These are phyloP conservation scores for Agrilus mali DNA, from an alignment of 2,888 invertebrate species.

Conservation along the genomic window DNA sequence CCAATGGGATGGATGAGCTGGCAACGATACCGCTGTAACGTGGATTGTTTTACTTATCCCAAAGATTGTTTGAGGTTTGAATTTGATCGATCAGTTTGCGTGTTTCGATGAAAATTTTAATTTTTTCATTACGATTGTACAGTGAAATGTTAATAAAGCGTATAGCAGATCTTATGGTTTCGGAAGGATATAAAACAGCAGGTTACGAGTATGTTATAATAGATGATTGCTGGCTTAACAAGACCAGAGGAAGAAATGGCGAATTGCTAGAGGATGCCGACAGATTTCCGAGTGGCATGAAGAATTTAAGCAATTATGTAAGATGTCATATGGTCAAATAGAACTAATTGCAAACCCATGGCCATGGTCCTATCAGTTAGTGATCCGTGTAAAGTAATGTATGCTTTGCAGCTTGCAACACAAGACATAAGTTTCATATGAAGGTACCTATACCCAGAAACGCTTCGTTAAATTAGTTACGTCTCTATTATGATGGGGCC, in stretches of 20 bases:
- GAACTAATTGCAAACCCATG: too few species aligned
- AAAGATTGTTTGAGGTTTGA: constrained; percentile 48
- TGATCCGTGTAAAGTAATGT: too few species aligned
- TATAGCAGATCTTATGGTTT: background rate
- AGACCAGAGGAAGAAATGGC: background rate
- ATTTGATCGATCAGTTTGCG: background rate
- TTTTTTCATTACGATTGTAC: too few species aligned
- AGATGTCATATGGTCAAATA: too few species aligned
- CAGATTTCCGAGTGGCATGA: background rate
- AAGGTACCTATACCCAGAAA: too few species aligned
- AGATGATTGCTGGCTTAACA: background rate
- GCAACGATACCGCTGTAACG: constrained; percentile 53
- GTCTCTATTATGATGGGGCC: too few species aligned
- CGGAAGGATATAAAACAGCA: background rate
- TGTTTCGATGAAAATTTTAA: too few species aligned
- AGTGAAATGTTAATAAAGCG: background rate
- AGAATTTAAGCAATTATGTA: background rate
- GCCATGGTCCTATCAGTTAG: too few species aligned
- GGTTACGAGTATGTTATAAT: background rate
- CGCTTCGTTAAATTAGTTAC: too few species aligned
- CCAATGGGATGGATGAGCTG: constrained; percentile 66
- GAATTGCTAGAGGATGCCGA: background rate
- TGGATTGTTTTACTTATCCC: constrained; percentile 49
- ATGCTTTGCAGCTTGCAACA: too few species aligned
- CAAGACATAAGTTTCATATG: too few species aligned